These are phyloP conservation scores for Panthera tigris DNA, from an alignment of 2,113 vertebrate species.

Conservation along the genomic window DNA sequence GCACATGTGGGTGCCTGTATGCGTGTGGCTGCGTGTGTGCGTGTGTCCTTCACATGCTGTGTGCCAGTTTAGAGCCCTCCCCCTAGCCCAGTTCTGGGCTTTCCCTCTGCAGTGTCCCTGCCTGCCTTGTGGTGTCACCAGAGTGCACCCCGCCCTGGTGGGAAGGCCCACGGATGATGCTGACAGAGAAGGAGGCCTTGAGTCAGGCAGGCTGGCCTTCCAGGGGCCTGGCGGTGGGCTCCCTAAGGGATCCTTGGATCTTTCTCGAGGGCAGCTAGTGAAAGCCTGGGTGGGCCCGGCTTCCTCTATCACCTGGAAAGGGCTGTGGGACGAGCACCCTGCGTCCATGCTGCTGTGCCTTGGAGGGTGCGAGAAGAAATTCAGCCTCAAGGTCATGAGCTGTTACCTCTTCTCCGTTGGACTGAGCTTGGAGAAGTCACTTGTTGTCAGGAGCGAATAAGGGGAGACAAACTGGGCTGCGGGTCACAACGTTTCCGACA, in stretches of 20 bases:
- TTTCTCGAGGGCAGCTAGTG: background rate
- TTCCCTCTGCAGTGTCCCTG: slow-evolving; percentile 70
- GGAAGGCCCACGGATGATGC: background rate
- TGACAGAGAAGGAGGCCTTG: background rate
- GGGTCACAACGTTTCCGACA: background rate
- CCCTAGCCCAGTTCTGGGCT: background rate
- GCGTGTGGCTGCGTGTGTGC: background rate
- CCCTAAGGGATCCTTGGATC: background rate
- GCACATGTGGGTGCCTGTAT: too few species aligned
- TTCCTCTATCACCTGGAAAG: background rate
- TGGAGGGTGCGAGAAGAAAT: background rate
- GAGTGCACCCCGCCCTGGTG: slow-evolving; percentile 65
- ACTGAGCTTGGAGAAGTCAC: background rate
- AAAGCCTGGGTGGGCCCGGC: background rate
- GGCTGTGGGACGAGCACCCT: rapidly evolving
- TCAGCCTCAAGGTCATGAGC: background rate
- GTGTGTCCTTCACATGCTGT: background rate
- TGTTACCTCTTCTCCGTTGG: background rate
- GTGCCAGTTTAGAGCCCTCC: background rate
- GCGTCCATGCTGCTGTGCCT: background rate
- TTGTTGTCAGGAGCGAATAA: background rate
- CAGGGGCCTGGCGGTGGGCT: rapidly evolving
- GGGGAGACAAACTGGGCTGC: rapidly evolving
- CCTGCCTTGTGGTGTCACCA: slow-evolving; percentile 83
- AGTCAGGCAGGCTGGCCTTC: too few species aligned